phyloP scores from a whole-genome alignment of 2,888 invertebrate genomes.

The Himalopsyche anomala region DNA sequence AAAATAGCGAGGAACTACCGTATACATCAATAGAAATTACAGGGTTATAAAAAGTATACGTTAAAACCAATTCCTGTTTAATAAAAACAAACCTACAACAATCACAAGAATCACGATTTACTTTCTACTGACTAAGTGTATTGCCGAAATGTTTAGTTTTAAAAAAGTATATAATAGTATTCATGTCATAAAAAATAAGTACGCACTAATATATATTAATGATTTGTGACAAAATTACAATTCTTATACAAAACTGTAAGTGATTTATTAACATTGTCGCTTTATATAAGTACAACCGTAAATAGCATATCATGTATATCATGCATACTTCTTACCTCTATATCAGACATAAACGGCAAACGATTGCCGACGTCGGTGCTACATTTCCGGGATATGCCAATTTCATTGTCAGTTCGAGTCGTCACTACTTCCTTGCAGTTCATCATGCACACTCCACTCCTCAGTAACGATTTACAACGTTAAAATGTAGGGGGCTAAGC shows the following conservation, averaged over 20 bases:
- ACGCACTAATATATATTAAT: too few species aligned
- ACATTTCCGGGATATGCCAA: slow-evolving; percentile 43
- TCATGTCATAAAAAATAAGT: too few species aligned
- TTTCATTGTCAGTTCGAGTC: not conserved
- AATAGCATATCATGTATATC: not conserved
- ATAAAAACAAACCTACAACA: too few species aligned
- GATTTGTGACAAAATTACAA: too few species aligned
- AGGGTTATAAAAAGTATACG: too few species aligned
- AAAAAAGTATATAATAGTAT: too few species aligned
- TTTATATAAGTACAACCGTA: not conserved
- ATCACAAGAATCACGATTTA: too few species aligned
- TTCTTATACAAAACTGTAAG: not conserved
- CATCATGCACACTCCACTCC: not conserved
- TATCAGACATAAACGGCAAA: slow-evolving; percentile 1
- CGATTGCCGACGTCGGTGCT: not conserved
- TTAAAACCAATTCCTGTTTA: too few species aligned
- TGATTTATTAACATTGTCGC: not conserved
- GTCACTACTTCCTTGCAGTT: slow-evolving; percentile 19
- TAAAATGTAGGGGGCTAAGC: not conserved
- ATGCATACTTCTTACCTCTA: not conserved
- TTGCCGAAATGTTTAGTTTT: too few species aligned
- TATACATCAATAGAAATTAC: too few species aligned
- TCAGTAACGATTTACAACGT: not conserved
- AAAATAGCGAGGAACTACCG: too few species aligned
- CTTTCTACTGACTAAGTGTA: too few species aligned